A percentile compares a stretch with the other conserved stretches of the same genome.
Conservation (phyloP, 2,888 invertebrate genomes). For the Brachyopa scutellaris region DNA sequence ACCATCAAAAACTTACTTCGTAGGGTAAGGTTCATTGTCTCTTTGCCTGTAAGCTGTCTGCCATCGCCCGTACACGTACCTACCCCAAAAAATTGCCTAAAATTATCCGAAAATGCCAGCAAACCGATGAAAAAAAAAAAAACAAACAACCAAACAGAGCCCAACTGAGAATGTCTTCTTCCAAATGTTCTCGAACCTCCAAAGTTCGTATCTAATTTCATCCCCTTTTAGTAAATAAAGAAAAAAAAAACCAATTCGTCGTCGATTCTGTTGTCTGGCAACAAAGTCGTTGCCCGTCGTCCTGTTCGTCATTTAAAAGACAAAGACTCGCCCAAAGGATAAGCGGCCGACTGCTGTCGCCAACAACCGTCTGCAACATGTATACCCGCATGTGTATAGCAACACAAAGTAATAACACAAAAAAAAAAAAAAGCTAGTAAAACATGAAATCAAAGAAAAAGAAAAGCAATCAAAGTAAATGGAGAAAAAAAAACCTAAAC, state of each 20-base stretch:
- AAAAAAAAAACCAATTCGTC: neutral
- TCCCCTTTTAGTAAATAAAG: conserved; percentile 5
- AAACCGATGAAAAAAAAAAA: too few species aligned
- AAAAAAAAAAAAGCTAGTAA: neutral
- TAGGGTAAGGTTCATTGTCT: conserved; percentile 57
- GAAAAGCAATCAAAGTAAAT: neutral
- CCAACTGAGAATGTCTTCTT: conserved; percentile 16
- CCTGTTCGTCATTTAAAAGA: conserved; percentile 17
- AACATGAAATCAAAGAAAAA: neutral
- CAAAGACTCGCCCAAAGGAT: conserved; percentile 37
- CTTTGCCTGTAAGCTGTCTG: conserved; percentile 39
- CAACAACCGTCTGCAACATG: conserved; percentile 63
- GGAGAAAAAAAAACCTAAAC: neutral
- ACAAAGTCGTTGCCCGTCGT: conserved; percentile 49
- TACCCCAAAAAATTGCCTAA: conserved; percentile 64
- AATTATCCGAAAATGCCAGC: conserved; percentile 17
- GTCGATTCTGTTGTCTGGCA: conserved; percentile 56
- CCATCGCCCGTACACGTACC: conserved; percentile 17
- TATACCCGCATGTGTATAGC: conserved; percentile 36
- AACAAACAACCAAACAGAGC: neutral
- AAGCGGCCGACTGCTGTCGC: conserved; percentile 14
- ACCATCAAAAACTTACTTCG: conserved; percentile 25
- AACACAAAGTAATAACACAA: conserved; percentile 4
- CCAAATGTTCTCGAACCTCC: conserved; percentile 20
- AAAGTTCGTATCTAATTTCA: conserved; percentile 47